A percentile compares a stretch with the other conserved stretches of the same genome.
phyloP scores from a whole-genome alignment of 2,888 invertebrate species.

The Tuberolachnus salignus region DNA sequence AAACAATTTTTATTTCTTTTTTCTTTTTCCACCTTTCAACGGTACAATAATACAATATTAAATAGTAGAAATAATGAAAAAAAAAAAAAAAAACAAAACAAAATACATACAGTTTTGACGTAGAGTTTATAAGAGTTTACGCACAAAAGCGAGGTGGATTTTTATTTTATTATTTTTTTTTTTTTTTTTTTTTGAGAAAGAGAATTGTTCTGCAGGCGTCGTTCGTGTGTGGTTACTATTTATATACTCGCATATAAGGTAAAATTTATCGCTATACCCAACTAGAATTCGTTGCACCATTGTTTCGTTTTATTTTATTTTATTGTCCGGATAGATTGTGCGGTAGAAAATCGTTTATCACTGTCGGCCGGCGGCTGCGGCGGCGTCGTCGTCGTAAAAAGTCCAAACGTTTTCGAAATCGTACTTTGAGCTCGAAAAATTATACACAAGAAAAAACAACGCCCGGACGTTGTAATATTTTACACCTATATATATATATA shows the following conservation, averaged over 20 bases:
- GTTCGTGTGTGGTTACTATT: slow-evolving; percentile 34
- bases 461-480: too few relatives aligned
- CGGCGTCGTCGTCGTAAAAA: slow-evolving; percentile 32
- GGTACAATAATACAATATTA: too few relatives aligned
- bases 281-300: slow-evolving; percentile 22
- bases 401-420: slow-evolving; percentile 28
- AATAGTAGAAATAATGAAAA: too few relatives aligned
- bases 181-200: background rate
- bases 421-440: slow-evolving; percentile 33
- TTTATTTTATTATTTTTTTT: background rate
- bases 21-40: too few relatives aligned
- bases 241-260: background rate
- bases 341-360: slow-evolving; percentile 38
- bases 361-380: slow-evolving; percentile 20
- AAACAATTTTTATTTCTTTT: too few relatives aligned
- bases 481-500: background rate
- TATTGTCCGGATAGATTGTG: background rate
- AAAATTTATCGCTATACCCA: slow-evolving; percentile 36
- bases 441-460: slow-evolving; percentile 4
- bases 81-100: too few relatives aligned
- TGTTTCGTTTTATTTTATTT: slow-evolving; percentile 14
- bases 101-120: background rate
- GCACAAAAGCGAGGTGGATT: background rate
- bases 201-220: slow-evolving; percentile 11
- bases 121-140: background rate